Conservation (phyloP, 2,797 vertebrate genomes). For the Anguilla megastoma region DNA sequence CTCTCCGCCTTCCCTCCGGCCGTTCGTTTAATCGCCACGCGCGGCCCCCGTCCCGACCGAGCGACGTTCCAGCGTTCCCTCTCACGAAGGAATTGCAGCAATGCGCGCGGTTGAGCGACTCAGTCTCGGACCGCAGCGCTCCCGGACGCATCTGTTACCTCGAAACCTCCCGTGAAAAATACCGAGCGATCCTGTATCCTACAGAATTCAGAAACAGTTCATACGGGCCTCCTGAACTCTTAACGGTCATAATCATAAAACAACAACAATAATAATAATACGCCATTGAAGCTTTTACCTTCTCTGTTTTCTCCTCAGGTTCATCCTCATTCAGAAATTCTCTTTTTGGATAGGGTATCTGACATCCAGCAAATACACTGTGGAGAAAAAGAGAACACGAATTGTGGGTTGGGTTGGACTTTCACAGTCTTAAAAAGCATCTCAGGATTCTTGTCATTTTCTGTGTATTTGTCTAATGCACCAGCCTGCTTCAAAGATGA, state of each 20-base stretch:
- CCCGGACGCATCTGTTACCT: background rate
- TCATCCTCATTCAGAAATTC: constrained; percentile 98
- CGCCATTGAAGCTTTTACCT: constrained; percentile 71
- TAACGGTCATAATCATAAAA: background rate
- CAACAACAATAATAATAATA: background rate
- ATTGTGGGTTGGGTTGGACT: background rate
- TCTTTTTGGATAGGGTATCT: constrained; percentile 97
- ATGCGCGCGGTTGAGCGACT: background rate
- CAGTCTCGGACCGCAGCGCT: too few species aligned
- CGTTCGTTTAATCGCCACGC: background rate
- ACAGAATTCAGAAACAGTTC: background rate
- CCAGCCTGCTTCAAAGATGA: background rate
- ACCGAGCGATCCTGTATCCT: background rate
- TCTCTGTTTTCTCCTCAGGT: constrained; percentile 95
- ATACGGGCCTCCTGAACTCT: background rate
- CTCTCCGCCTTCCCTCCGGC: background rate
- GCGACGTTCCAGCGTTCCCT: background rate
- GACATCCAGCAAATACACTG: constrained; percentile 96
- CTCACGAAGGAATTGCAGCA: background rate
- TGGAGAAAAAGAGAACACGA: constrained; percentile 37
- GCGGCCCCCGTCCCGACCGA: background rate
- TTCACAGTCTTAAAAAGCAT: constrained; percentile 8
- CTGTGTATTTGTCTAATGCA: background rate
- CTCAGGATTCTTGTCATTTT: background rate
- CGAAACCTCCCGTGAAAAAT: background rate